These are phyloP conservation scores for Pollimyrus isidori DNA, from an alignment of 2,113 vertebrate species.

Conservation along the genomic window DNA sequence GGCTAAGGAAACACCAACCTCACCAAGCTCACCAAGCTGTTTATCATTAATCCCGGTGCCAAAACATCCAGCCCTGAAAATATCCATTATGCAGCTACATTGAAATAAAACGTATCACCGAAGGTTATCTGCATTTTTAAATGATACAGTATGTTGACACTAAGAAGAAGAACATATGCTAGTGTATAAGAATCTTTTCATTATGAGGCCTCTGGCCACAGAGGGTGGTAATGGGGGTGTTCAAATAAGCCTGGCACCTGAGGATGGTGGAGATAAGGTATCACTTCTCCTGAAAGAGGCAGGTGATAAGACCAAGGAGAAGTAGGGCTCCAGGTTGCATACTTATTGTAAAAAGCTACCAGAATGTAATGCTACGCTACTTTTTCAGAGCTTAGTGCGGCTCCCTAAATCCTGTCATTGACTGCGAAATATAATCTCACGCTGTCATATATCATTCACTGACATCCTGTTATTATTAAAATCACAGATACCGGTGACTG, in stretches of 20 bases:
- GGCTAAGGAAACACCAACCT: neutral
- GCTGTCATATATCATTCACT: neutral
- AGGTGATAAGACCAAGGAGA: constrained; percentile 20
- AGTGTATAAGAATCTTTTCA: neutral
- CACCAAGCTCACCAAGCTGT: neutral
- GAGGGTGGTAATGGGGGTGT: neutral
- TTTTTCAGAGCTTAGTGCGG: neutral
- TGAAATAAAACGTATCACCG: neutral
- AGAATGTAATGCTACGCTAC: neutral
- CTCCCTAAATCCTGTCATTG: neutral
- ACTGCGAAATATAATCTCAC: neutral
- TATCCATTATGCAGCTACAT: neutral
- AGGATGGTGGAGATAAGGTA: constrained; percentile 10
- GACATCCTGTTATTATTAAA: neutral
- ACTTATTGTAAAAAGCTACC: neutral
- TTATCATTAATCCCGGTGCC: neutral
- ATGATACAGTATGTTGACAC: neutral
- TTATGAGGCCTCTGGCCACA: neutral
- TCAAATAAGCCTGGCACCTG: neutral
- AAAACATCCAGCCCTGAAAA: neutral
- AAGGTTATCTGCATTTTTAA: neutral
- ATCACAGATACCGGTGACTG: neutral
- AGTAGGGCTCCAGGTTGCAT: neutral
- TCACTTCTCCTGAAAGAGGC: neutral
- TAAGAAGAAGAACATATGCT: neutral